phyloP scores from a whole-genome alignment of 2,888 invertebrate species.

The Meghimatium bilineatum region DNA sequence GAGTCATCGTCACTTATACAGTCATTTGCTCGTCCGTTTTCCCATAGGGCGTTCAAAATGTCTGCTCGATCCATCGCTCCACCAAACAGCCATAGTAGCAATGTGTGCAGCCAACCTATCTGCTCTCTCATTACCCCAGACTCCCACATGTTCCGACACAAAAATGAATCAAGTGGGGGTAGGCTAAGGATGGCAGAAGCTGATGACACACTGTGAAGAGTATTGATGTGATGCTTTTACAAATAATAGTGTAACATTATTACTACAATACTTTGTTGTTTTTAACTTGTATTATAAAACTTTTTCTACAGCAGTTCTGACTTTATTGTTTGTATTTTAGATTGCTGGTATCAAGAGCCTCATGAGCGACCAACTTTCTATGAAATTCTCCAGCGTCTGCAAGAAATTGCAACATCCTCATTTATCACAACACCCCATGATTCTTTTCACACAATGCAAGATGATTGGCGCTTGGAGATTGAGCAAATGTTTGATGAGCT shows the following conservation, averaged over 20 bases:
- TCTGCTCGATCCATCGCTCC: neutral
- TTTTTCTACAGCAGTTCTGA: neutral
- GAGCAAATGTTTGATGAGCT: slow-evolving; percentile 94
- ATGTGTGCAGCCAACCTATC: too few species aligned
- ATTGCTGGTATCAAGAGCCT: slow-evolving; percentile 95
- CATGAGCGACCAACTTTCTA: slow-evolving; percentile 92
- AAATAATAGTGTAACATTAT: too few species aligned
- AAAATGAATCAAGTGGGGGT: too few species aligned
- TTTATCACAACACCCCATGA: slow-evolving; percentile 94
- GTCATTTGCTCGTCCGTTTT: too few species aligned
- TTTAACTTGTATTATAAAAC: neutral
- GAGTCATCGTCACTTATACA: too few species aligned
- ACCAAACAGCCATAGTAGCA: neutral
- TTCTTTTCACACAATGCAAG: slow-evolving; percentile 96
- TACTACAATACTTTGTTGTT: neutral
- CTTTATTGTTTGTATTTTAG: slow-evolving; percentile 79
- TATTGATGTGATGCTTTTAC: too few species aligned
- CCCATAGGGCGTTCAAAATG: too few species aligned
- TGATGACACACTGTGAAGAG: too few species aligned
- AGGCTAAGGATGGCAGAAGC: too few species aligned
- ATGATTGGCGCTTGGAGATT: slow-evolving; percentile 96
- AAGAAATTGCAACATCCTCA: slow-evolving; percentile 88
- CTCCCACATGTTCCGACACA: too few species aligned
- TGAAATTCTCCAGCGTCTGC: slow-evolving; percentile 88
- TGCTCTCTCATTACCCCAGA: neutral